Conservation (phyloP, 2,113 vertebrate genomes). For the Triplophysa siluroides region DNA sequence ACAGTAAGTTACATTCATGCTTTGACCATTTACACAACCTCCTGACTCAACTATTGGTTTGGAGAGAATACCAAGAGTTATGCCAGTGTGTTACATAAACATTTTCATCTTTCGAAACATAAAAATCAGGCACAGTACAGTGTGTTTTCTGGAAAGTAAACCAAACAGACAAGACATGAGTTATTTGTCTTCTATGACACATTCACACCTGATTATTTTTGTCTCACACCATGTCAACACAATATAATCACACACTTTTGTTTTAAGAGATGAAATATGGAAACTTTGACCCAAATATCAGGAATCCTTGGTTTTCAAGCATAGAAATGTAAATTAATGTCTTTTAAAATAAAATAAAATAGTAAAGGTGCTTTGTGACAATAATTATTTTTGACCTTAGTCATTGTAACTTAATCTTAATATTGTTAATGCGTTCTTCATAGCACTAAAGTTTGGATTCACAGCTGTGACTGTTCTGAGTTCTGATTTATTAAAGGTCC, state of each 20-base stretch:
- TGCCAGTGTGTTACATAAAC: not conserved
- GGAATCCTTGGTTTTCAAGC: not conserved
- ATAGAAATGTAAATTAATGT: not conserved
- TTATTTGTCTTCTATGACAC: slow-evolving; percentile 2
- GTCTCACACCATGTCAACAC: not conserved
- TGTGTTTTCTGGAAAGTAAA: not conserved
- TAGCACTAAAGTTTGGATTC: not conserved
- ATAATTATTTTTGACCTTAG: not conserved
- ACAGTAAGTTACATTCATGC: too few species aligned
- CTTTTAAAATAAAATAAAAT: not conserved
- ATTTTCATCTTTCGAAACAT: not conserved
- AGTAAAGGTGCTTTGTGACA: not conserved
- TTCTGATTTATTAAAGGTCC: not conserved
- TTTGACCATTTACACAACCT: slow-evolving; percentile 6
- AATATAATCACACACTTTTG: not conserved
- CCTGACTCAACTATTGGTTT: not conserved
- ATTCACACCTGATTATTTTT: not conserved
- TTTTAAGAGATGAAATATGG: too few species aligned
- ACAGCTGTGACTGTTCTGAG: not conserved
- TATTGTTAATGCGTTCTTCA: not conserved
- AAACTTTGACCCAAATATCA: too few species aligned
- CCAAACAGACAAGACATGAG: not conserved
- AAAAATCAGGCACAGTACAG: not conserved
- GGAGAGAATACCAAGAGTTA: not conserved
- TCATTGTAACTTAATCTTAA: too few species aligned